Base-by-base conservation (phyloP, 2,797 vertebrate genomes). In the Delichon dasypus region DNA sequence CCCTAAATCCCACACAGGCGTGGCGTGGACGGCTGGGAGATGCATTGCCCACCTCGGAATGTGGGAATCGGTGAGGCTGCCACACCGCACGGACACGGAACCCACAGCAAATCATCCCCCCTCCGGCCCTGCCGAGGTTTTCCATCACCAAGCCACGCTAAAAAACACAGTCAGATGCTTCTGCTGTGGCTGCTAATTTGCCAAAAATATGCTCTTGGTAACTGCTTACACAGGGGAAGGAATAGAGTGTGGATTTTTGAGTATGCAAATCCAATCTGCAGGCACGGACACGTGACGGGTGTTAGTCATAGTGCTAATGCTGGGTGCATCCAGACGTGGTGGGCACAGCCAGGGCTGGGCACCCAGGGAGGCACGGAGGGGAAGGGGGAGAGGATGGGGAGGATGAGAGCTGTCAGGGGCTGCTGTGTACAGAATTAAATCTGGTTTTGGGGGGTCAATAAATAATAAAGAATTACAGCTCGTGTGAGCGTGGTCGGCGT, bases 241-340 rank as follows among this genome's bases (percentile, higher is more conserved):
- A 73, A 91, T 20, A 75, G 93, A 95, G 77, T 86, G 81, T 62
- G 80, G 96, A 51, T 72, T 93, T 96, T 73, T 86, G 95, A 93
- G 95, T 86, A 96, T 95, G 96, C 89, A 95, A 95, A 95, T 95
- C n/a, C 1, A 62, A 93, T 86, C 90, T 75, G 94, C 96, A 96
- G 95, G 94, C 90, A 92, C 1, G 7, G 7, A 38, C 96, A 95
- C 86, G 95, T 95, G 96, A 96, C 36, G 89, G 93, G 34, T 78
- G 94, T 96, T 94, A 96, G 95, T 96, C 96, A 96, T 10, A 53
- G 81, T 16, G 94, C 96, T 42, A 83, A 74, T 8, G 88, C 79
- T 94, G 94, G 88, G 30, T 50, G 34, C 34, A 16, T 34, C 22
- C 65, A 61, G 48, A 64, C 88, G 44, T 4, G 22, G 65, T 32